Evolutionary conservation across 2,113 vertebrate species (phyloP).

Genomic region (Morphnarchus princeps): DNA sequence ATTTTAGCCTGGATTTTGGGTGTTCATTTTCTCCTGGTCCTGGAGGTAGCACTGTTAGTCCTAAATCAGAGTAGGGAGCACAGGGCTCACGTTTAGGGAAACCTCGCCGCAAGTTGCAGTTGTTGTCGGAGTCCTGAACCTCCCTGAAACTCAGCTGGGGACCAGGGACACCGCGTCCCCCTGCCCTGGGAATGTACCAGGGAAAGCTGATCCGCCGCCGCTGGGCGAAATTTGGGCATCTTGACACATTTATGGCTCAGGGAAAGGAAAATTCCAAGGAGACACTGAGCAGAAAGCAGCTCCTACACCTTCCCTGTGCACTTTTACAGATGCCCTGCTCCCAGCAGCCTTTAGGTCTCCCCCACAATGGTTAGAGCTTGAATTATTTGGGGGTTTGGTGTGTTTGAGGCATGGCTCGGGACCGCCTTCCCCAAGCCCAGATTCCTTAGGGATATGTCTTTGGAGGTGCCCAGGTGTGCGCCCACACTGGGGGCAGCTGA

Average conservation of each 20-base stretch:
- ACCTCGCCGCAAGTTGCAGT: not conserved
- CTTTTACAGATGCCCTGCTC: not conserved
- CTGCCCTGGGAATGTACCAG: rapidly evolving
- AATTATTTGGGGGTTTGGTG: not conserved
- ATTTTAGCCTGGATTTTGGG: not conserved
- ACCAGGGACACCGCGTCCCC: not conserved
- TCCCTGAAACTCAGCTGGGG: not conserved
- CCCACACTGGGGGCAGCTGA: not conserved
- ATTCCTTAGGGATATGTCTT: not conserved
- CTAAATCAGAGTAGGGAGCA: not conserved
- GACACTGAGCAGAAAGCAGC: not conserved
- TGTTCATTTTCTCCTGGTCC: not conserved
- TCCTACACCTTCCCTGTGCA: not conserved
- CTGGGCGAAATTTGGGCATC: not conserved
- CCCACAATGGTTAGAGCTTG: not conserved
- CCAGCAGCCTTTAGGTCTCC: not conserved
- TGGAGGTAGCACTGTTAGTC: not conserved
- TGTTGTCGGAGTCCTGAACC: not conserved
- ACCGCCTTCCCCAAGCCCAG: not conserved
- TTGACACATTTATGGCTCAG: not conserved
- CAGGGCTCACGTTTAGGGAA: not conserved
- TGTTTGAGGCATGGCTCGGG: not conserved
- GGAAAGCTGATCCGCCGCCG: not conserved
- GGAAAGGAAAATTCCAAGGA: constrained; percentile 1
- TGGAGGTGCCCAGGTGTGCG: not conserved